Evolutionary conservation across 2,888 invertebrate genomes (phyloP), one percentile per base, ranked within the genome.

Genomic region (Drosophila limbata): DNA sequence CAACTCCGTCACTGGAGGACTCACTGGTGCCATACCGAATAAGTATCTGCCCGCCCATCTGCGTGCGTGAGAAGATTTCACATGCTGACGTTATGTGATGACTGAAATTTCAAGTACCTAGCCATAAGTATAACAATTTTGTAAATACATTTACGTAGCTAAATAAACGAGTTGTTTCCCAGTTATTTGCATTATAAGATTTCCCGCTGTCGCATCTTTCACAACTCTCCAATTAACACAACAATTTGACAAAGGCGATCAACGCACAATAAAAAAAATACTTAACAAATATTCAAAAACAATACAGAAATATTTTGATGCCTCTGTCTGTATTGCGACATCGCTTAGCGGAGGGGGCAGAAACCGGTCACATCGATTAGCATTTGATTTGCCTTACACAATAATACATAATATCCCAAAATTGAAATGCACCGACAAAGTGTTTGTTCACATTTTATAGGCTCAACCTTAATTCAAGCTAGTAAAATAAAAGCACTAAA

Each of bases 41-140:
- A 77, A 88, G 70, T 91, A 91, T 68, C 62, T 91, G 65, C 91
- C 84, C 67, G 69, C 90, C 71, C 25, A 82, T 84, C 70, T 79
- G 67, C 83, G 79, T 57, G 44, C 81, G 60, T 75, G 59, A 79
- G 40, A 69, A 42, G 28, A 56, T 31, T 53, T 52, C 25, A 39
- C 56, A 39, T 59, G 21, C 21, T 11, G 6, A 17, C 31, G 11
- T 19, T 19, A 15, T 66, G 69, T 66, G 67, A 42, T 59, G 77
- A 84, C 82, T 84, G 79, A 72, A 53, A 45, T 25, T 2, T 9
- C 45, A 35, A 48, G 19, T 44, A 40, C 19, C 40, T 50, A 56
- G 56, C 1, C 56, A 37, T 56, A 48, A 63, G 47, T 62, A 62
- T 53, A 45, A 56, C 45, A 56, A 56, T 45, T 56, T 25, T 56